These are phyloP conservation scores for Epistrophe grossulariae DNA, from an alignment of 2,888 invertebrate genomes.

Conservation along the genomic window DNA sequence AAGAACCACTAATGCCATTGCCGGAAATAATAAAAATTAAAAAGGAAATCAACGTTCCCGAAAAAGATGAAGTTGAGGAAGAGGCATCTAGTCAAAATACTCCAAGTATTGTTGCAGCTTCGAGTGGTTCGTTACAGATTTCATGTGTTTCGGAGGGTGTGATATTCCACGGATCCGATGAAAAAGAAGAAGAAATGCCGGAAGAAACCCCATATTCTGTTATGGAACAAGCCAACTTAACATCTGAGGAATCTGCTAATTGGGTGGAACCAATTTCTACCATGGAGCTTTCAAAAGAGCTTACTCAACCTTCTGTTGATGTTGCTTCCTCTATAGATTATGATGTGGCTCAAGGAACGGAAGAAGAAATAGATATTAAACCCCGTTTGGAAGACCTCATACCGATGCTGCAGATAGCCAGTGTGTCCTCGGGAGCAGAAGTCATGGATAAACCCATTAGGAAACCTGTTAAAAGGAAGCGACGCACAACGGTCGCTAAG, in stretches of 20 bases:
- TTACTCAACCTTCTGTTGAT: neutral
- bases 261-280: conserved; percentile 1
- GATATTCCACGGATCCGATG: conserved; percentile 70
- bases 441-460: neutral
- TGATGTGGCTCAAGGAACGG: neutral
- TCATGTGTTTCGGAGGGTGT: conserved; percentile 78
- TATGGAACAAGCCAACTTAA: neutral
- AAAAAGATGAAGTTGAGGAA: conserved; percentile 68
- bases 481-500: neutral
- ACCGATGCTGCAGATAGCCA: conserved; percentile 80
- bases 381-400: conserved; percentile 81
- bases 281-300: neutral
- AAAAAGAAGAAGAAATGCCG: conserved; percentile 16
- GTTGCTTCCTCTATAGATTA: neutral
- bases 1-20: conserved; percentile 53
- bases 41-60: conserved; percentile 77
- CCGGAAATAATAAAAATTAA: conserved; percentile 78
- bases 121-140: conserved; percentile 77
- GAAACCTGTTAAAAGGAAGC: conserved; percentile 19
- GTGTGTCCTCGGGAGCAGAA: conserved; percentile 79
- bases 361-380: conserved; percentile 79
- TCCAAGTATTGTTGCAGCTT: conserved; percentile 64
- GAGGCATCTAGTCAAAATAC: conserved; percentile 27
- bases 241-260: neutral
- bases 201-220: neutral